A percentile compares a stretch with the other conserved stretches of the same genome.
Conservation (phyloP, 2,797 vertebrate genomes). For the Argentina silus region DNA sequence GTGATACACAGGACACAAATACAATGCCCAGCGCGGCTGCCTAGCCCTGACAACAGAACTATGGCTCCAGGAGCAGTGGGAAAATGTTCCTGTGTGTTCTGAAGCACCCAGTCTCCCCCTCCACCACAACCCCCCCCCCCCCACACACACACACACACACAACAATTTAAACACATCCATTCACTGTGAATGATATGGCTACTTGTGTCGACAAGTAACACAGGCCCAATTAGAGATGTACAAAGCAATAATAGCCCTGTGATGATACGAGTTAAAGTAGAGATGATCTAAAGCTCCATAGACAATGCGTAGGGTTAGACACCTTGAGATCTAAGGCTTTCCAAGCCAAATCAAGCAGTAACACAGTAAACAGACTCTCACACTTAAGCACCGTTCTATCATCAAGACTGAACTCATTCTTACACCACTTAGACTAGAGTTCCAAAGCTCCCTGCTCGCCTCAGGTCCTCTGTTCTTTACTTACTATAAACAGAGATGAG, state of each 20-base stretch:
- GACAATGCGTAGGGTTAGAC: conserved; percentile 2
- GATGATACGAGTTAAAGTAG: not conserved
- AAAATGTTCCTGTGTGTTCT: conserved; percentile 55
- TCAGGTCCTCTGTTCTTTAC: conserved; percentile 38
- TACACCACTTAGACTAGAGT: conserved; percentile 14
- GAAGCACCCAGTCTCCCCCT: conserved; percentile 16
- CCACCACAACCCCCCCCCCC: not conserved
- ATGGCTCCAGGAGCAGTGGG: conserved; percentile 65
- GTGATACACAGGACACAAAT: conserved; percentile 71
- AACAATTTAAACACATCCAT: not conserved
- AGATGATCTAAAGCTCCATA: conserved; percentile 5
- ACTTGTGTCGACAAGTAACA: not conserved
- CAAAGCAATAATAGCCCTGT: not conserved
- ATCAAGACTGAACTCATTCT: conserved; percentile 21
- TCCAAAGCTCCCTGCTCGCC: conserved; percentile 1
- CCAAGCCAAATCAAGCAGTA: conserved; percentile 36
- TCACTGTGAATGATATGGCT: not conserved
- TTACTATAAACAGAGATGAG: conserved; percentile 52
- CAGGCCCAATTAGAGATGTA: not conserved
- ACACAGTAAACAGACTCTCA: conserved; percentile 24
- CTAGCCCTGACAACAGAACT: conserved; percentile 54
- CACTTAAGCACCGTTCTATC: conserved; percentile 24
- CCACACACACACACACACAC: conserved; percentile 5
- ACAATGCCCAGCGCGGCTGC: conserved; percentile 71
- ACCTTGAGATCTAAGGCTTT: conserved; percentile 36